Percentiles rank a stretch among this genome's conserved stretches.
phyloP scores from a whole-genome alignment of 2,113 vertebrate species.

The Cathartes aura region DNA sequence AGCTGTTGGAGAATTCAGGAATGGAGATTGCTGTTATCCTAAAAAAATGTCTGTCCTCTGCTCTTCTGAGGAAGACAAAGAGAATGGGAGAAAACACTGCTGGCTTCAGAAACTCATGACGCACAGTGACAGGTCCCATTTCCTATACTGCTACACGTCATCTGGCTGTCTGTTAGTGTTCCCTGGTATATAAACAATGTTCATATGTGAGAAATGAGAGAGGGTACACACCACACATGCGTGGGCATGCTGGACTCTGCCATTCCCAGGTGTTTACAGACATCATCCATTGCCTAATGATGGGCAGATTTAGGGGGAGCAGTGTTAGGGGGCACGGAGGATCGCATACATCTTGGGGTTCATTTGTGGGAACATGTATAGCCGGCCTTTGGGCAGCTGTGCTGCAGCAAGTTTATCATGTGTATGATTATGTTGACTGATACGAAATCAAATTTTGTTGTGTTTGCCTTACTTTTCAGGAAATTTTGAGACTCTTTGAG shows the following conservation, averaged over 20 bases:
- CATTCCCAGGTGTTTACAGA: not conserved
- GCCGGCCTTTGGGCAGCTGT: not conserved
- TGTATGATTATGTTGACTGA: not conserved
- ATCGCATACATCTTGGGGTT: not conserved
- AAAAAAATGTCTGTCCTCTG: not conserved
- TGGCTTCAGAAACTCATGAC: not conserved
- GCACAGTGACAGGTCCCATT: not conserved
- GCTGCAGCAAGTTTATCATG: not conserved
- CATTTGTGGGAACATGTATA: not conserved
- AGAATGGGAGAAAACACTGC: not conserved
- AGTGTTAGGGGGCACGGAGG: not conserved
- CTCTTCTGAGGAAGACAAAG: not conserved
- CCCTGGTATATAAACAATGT: not conserved
- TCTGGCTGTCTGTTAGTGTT: not conserved
- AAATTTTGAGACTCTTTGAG: not conserved
- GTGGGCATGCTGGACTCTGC: not conserved
- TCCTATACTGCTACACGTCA: rapidly evolving
- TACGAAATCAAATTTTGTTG: not conserved
- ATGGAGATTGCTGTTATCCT: not conserved
- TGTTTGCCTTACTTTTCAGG: not conserved
- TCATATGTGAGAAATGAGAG: not conserved
- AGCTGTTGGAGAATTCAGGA: not conserved
- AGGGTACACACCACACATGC: not conserved
- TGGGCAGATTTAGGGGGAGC: not conserved
- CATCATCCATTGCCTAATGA: not conserved